These are phyloP conservation scores for Pampus argenteus DNA, from an alignment of 2,797 vertebrate genomes.

Conservation along the genomic window DNA sequence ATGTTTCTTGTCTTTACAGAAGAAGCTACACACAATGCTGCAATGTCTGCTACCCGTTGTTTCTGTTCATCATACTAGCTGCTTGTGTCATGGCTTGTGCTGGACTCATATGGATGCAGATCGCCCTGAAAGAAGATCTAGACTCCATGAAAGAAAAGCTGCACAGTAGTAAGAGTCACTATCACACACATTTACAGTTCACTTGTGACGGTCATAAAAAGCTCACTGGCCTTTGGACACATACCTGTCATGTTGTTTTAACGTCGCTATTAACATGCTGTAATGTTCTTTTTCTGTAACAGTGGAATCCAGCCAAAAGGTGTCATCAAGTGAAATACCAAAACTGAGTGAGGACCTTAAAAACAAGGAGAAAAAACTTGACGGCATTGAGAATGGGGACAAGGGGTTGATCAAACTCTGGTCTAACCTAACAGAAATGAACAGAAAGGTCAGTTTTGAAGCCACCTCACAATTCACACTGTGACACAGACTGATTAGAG, in stretches of 20 bases:
- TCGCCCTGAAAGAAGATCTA: constrained; percentile 95
- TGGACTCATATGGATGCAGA: constrained; percentile 99
- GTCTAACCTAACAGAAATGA: constrained; percentile 96
- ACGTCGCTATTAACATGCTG: constrained; percentile 26
- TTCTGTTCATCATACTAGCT: constrained; percentile 93
- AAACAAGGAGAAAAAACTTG: constrained; percentile 88
- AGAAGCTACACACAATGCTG: constrained; percentile 93
- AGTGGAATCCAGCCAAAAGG: constrained; percentile 97
- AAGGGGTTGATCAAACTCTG: constrained; percentile 91
- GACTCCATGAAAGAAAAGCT: constrained; percentile 95
- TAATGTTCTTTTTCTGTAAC: constrained; percentile 61
- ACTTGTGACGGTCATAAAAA: constrained; percentile 27
- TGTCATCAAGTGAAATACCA: constrained; percentile 92
- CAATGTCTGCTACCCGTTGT: constrained; percentile 94
- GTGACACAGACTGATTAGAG: neutral
- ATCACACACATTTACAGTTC: neutral
- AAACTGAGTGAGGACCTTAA: constrained; percentile 95
- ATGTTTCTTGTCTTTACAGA: constrained; percentile 73
- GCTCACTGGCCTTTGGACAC: constrained; percentile 2
- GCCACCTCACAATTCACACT: neutral
- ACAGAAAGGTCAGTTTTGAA: constrained; percentile 88
- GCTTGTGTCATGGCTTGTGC: constrained; percentile 95
- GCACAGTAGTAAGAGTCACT: constrained; percentile 88
- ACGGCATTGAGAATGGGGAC: constrained; percentile 91
- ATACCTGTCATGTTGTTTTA: neutral